These are phyloP conservation scores for Lepidonotus clava DNA, from an alignment of 2,888 invertebrate genomes.

Conservation along the genomic window DNA sequence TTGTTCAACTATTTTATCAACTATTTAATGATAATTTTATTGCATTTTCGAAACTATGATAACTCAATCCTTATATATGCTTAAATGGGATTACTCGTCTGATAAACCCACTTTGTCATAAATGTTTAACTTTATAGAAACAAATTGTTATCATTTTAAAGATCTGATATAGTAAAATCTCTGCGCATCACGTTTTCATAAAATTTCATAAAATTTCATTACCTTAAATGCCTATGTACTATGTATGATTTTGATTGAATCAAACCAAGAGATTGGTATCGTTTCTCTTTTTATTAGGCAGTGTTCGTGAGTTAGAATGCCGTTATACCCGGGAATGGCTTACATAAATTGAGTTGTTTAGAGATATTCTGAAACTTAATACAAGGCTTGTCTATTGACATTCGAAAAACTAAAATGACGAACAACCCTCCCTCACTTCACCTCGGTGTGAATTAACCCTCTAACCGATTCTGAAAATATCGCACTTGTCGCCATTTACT, in stretches of 20 bases:
- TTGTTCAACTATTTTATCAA: too few species aligned
- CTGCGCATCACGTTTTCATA: not conserved
- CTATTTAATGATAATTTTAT: too few species aligned
- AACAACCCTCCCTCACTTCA: not conserved
- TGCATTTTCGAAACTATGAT: not conserved
- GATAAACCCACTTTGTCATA: too few species aligned
- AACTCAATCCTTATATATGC: not conserved
- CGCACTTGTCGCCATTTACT: not conserved
- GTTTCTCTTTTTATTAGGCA: slow-evolving; percentile 1
- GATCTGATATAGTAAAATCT: too few species aligned
- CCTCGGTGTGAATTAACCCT: not conserved
- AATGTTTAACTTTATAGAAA: too few species aligned
- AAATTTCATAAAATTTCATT: not conserved
- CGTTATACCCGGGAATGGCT: slow-evolving; percentile 13
- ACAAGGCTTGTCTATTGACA: not conserved
- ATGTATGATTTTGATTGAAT: not conserved
- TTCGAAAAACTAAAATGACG: not conserved
- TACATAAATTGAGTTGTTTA: not conserved
- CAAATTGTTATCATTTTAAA: too few species aligned
- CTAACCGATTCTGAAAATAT: not conserved
- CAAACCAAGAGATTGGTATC: slow-evolving; percentile 15
- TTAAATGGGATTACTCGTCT: too few species aligned
- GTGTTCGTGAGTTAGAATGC: not conserved
- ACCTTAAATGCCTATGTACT: not conserved
- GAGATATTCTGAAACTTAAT: not conserved